Percentiles rank a stretch among this genome's conserved stretches.
phyloP scores from a whole-genome alignment of 2,888 invertebrate species.

The Eupithecia dodoneata region DNA sequence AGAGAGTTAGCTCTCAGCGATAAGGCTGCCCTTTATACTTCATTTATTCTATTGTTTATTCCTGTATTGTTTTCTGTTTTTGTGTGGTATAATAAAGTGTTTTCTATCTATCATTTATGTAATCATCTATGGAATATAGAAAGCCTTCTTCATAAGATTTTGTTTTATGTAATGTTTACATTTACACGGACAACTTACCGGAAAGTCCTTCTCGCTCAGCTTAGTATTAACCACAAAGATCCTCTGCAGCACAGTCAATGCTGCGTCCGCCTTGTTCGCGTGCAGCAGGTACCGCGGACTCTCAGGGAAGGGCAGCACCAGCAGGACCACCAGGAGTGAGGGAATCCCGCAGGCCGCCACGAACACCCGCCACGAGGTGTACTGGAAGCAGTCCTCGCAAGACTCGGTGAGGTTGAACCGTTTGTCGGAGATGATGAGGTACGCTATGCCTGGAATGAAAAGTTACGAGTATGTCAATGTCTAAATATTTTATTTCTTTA shows the following conservation, averaged over 20 bases:
- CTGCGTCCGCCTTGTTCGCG: slow-evolving; percentile 77
- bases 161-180: no score
- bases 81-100: no score
- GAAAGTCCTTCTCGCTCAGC: slow-evolving; percentile 76
- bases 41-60: no score
- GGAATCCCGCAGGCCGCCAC: slow-evolving; percentile 85
- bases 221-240: slow-evolving; percentile 83
- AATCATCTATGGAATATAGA: no score
- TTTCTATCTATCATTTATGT: no score
- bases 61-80: no score
- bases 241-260: slow-evolving; percentile 79
- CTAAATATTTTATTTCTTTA: no score
- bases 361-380: slow-evolving; percentile 87
- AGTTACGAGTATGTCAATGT: neutral
- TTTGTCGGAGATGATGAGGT: slow-evolving; percentile 72
- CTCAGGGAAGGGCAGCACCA: slow-evolving; percentile 83
- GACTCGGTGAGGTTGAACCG: slow-evolving; percentile 64
- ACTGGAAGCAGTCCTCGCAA: slow-evolving; percentile 65
- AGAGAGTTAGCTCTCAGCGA: neutral
- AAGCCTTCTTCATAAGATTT: no score
- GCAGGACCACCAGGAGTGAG: slow-evolving; percentile 78
- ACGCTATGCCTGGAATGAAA: slow-evolving; percentile 70
- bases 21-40: no score
- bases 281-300: slow-evolving; percentile 83
- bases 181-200: slow-evolving; percentile 64